Base-by-base conservation (phyloP, 37 sponge, comb jelly and placozoan genomes). In the Beroe forskalii region DNA sequence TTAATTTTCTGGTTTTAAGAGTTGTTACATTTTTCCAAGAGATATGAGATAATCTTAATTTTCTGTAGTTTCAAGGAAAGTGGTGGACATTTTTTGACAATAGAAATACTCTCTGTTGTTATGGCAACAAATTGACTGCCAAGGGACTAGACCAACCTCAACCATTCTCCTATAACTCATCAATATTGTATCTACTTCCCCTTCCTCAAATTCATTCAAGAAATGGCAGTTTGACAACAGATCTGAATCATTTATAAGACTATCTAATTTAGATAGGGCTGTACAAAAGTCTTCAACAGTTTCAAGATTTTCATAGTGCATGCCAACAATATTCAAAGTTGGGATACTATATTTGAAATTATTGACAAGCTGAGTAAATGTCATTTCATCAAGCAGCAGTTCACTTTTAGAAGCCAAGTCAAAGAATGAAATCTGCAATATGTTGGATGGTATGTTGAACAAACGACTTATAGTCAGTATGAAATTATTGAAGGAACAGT, bases 61-160 rank as follows among this genome's bases (percentile, higher is more conserved):
- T 33, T 69, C 32, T 12, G 72, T 37, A 9, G 72, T 69, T 9
- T 1, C 35, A 2, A 69, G 36, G 72, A 69, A 69, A 33, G 28
- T 36, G 38, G 28, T 14, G 3, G 72, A 32, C 72, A 69, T 14
- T 14, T 37, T 2, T 32, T 69, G 72, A 4, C 19, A 35, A 32
- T 69, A 69, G 38, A 69, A 69, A 37, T 36, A 69, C 1, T 31
- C 27, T 36, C 72, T 69, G 72, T 69, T 69, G 39, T 69, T 69
- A 9, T 69, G 33, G 32, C 72, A 69, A 9, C 27, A 36, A 27
- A 32, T 32, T 2, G 72, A 32, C 19, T 69, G 72, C 72, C 72
- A 69, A 9, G 72, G 72, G 19, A 19, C 9, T 17, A 69, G 36
- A 35, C 72, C 72, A 32, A 32, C 2, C 32, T 69, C 72, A 6